A percentile compares a stretch with the other conserved stretches of the same genome.
These are phyloP conservation scores for Trichonephila clavata DNA, from an alignment of 1,140 invertebrate genomes.

Conservation along the genomic window DNA sequence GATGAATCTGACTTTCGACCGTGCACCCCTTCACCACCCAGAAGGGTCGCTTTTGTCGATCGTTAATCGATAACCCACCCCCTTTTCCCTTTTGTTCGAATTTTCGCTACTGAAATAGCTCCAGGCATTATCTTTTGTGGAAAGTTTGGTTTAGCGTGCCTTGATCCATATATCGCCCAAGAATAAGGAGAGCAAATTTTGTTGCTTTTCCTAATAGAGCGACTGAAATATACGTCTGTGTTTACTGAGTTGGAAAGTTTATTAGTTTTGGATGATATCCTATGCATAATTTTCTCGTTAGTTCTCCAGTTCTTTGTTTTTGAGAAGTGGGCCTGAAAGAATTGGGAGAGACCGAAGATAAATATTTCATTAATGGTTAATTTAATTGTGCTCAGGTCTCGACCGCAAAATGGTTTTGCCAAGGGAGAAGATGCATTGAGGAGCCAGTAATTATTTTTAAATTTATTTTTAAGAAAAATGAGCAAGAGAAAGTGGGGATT, in stretches of 20 bases:
- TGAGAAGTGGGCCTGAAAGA: slow-evolving; percentile 9
- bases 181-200: slow-evolving; percentile 25
- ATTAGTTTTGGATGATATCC: slow-evolving; percentile 54
- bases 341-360: slow-evolving; percentile 7
- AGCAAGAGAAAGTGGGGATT: not conserved
- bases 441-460: slow-evolving; percentile 16
- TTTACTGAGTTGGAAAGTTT: slow-evolving; percentile 53
- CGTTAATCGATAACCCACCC: slow-evolving; percentile 27
- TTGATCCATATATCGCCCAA: slow-evolving; percentile 24
- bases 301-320: not conserved
- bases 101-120: slow-evolving; percentile 41
- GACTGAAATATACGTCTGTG: not conserved
- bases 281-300: slow-evolving; percentile 45
- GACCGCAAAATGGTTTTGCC: not conserved
- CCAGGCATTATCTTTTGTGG: slow-evolving; percentile 20
- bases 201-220: not conserved
- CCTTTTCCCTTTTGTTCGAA: slow-evolving; percentile 20
- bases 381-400: not conserved
- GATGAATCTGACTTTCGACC: slow-evolving; percentile 34
- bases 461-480: not conserved
- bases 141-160: slow-evolving; percentile 34
- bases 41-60: slow-evolving; percentile 6
- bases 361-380: slow-evolving; percentile 39
- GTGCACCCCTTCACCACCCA: not conserved
- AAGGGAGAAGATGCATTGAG: not conserved